These are phyloP conservation scores for Heliconius charithonia DNA, from an alignment of 2,888 invertebrate species.

Conservation along the genomic window DNA sequence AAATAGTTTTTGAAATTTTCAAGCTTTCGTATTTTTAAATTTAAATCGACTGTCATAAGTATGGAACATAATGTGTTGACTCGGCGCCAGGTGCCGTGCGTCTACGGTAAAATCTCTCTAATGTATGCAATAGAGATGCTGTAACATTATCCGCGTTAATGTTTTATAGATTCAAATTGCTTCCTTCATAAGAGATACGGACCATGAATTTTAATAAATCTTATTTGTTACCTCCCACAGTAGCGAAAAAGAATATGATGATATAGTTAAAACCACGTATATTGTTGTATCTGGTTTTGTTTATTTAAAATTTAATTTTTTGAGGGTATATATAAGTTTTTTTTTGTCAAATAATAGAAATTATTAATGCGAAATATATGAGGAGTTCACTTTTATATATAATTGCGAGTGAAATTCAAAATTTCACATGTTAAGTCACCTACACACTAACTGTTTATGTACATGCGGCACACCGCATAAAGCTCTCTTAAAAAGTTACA, in stretches of 20 bases:
- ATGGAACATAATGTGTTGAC: constrained; percentile 27
- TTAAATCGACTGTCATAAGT: constrained; percentile 26
- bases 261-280: too few species aligned
- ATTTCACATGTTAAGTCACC: constrained; percentile 69
- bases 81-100: constrained; percentile 21
- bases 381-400: constrained; percentile 45
- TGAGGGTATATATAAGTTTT: not conserved
- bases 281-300: not conserved
- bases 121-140: constrained; percentile 28
- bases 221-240: constrained; percentile 16
- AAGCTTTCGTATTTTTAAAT: constrained; percentile 8
- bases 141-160: constrained; percentile 23
- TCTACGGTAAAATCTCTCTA: constrained; percentile 28
- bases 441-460: constrained; percentile 67
- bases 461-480: constrained; percentile 76
- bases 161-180: constrained; percentile 23
- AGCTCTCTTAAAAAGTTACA: constrained; percentile 83
- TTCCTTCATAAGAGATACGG: constrained; percentile 20
- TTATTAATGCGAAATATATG: constrained; percentile 29
- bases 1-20: not conserved
- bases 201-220: constrained; percentile 17
- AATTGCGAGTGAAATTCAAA: constrained; percentile 69
- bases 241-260: not conserved
- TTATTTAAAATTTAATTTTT: not conserved
- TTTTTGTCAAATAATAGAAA: not conserved